Evolutionary conservation across 1,140 invertebrate genomes (phyloP).

Genomic region (Drosophila sulfurigaster): DNA sequence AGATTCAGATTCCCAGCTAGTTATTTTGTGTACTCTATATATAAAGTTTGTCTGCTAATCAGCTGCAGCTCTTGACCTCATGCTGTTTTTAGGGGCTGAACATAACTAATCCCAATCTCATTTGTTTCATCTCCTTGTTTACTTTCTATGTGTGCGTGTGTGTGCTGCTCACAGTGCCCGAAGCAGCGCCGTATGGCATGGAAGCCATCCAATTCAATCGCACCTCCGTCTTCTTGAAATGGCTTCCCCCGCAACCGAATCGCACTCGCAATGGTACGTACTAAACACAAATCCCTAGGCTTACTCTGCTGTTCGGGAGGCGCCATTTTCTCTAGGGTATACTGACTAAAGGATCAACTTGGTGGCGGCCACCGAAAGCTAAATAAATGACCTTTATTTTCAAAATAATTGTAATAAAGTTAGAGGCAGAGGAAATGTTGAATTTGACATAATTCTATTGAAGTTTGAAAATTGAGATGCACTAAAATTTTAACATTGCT

Average conservation of each 20-base stretch:
- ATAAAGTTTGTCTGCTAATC: conserved; percentile 31
- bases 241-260: conserved; percentile 90
- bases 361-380: neutral
- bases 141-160: neutral
- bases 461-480: no score
- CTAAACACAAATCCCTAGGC: conserved; percentile 13
- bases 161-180: conserved; percentile 88
- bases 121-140: conserved; percentile 4
- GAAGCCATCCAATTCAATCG: conserved; percentile 92
- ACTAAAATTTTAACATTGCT: no score
- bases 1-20: conserved; percentile 60
- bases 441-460: no score
- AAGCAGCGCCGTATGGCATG: conserved; percentile 91
- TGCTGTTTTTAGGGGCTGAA: neutral
- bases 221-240: conserved; percentile 92
- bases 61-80: conserved; percentile 1
- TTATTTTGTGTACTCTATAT: neutral
- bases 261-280: conserved; percentile 89
- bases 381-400: no score
- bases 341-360: neutral
- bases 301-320: conserved; percentile 13
- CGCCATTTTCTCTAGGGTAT: conserved; percentile 1
- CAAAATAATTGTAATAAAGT: no score
- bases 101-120: conserved; percentile 19
- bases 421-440: no score